Evolutionary conservation across 2,113 vertebrate genomes (phyloP), one percentile per base, ranked within the genome.

Genomic region (Myotis davidii): DNA sequence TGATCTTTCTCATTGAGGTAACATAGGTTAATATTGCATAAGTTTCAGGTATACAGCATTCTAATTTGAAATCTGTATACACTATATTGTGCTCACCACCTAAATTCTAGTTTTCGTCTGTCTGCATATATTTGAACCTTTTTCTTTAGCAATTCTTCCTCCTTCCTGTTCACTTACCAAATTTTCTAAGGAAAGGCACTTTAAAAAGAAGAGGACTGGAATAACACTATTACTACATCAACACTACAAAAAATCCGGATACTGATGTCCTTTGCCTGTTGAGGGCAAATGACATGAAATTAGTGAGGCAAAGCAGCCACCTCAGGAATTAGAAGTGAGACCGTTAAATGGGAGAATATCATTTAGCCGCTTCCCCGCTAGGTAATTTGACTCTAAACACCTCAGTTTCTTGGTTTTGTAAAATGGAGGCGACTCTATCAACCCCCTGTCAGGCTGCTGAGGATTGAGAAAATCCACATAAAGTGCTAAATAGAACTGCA

Each of bases 161-260:
- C 23, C 45, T 93, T 85, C 64, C 39, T 88, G 5, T 65, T 93
- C 50, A 82, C 16, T 50, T 69, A 89, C 56, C 39, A 73, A 39
- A 72, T 95, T 89, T 95, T 81, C 64, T 70, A 90, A 89, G 79
- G 18, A 89, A 95, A 95, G 82, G 39, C 27, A 3, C n/a, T 78
- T 45, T 37, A n/a, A 93, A 45, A 76, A 86, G 13, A 89, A 64
- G 27, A 91, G 74, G 21, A 59, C 17, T 91, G 16, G 39, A 96
- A 77, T 76, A 90, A 67, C 61, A 78, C 48, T 56, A 61, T 67
- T 69, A 87, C 39, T 56, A 69, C 17, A 50, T 85, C 48, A 73
- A 37, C 45, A 85, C 16, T 70, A 87, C 82, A 97, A 65, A 65
- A 95, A 90, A 94, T 73, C 14, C 6, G 7, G 54, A 67, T 50